These are phyloP conservation scores for Tragelaphus eurycerus DNA, from an alignment of 2,797 vertebrate genomes.

Conservation along the genomic window DNA sequence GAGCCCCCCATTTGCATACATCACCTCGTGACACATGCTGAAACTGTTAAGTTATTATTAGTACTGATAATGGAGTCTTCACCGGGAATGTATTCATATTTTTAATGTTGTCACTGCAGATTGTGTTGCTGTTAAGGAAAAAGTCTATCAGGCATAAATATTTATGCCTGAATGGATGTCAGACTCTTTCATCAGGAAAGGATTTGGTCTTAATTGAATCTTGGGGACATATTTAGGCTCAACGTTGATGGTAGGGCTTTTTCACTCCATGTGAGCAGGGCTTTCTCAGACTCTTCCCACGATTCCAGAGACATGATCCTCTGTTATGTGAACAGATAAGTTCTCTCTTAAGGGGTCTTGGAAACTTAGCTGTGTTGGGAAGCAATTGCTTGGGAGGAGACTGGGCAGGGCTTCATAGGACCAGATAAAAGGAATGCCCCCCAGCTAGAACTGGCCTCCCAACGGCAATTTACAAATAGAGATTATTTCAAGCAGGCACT, in stretches of 20 bases:
- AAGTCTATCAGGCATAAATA: slow-evolving; percentile 80
- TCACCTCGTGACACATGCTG: slow-evolving; percentile 59
- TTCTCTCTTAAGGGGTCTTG: background rate
- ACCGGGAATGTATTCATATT: slow-evolving; percentile 44
- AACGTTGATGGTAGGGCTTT: background rate
- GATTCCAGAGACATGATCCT: background rate
- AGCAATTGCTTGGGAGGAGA: background rate
- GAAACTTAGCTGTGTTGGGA: background rate
- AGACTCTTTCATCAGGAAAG: slow-evolving; percentile 80
- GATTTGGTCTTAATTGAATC: slow-evolving; percentile 79
- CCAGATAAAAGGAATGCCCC: background rate
- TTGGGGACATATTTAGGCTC: slow-evolving; percentile 66
- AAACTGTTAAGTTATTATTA: slow-evolving; percentile 73
- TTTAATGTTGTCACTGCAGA: slow-evolving; percentile 74
- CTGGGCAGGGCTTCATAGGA: background rate
- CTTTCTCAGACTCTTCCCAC: background rate
- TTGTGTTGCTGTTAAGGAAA: slow-evolving; percentile 78
- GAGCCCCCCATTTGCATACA: slow-evolving; percentile 54
- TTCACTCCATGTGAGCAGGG: slow-evolving; percentile 5
- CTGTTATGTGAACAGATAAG: background rate
- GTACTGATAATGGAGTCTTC: slow-evolving; percentile 77
- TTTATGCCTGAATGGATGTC: slow-evolving; percentile 78
- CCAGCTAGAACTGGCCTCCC: background rate
- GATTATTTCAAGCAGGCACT: background rate
- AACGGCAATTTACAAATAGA: background rate